Conservation (phyloP, 2,888 invertebrate species). For the Pemphredon lugubris region DNA sequence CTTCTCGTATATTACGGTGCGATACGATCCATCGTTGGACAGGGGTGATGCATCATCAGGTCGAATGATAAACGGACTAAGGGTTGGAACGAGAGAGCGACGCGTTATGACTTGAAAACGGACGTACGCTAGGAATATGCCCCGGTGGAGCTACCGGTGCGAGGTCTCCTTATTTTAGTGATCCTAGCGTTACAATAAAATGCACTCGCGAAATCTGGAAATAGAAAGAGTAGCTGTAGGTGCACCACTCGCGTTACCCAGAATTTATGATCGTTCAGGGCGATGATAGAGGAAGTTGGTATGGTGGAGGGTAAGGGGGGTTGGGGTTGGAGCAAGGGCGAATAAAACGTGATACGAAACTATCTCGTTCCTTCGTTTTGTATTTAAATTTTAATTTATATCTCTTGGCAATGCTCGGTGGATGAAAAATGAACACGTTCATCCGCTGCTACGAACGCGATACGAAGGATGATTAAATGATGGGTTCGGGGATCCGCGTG, state of each 20-base stretch:
- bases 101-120: background rate
- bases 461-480: conserved; percentile 7
- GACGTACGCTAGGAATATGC: conserved; percentile 19
- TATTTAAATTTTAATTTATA: conserved; percentile 23
- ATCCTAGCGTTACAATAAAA: too few relatives aligned
- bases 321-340: too few relatives aligned
- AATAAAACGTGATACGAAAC: background rate
- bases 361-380: background rate
- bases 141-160: too few relatives aligned
- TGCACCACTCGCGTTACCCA: too few relatives aligned
- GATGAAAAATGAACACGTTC: conserved; percentile 31
- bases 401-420: conserved; percentile 24
- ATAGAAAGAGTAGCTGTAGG: too few relatives aligned
- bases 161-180: too few relatives aligned
- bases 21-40: conserved; percentile 45
- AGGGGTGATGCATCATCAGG: conserved; percentile 41
- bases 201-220: too few relatives aligned
- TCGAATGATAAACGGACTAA: conserved; percentile 40
- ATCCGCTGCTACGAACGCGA: background rate
- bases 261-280: too few relatives aligned
- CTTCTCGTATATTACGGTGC: conserved; percentile 28
- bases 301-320: too few relatives aligned
- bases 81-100: background rate
- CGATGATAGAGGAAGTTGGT: too few relatives aligned
- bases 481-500: conserved; percentile 14